Evolutionary conservation across 2,113 vertebrate species (phyloP), one percentile per base, ranked within the genome.

Genomic region (Halichoeres trimaculatus): DNA sequence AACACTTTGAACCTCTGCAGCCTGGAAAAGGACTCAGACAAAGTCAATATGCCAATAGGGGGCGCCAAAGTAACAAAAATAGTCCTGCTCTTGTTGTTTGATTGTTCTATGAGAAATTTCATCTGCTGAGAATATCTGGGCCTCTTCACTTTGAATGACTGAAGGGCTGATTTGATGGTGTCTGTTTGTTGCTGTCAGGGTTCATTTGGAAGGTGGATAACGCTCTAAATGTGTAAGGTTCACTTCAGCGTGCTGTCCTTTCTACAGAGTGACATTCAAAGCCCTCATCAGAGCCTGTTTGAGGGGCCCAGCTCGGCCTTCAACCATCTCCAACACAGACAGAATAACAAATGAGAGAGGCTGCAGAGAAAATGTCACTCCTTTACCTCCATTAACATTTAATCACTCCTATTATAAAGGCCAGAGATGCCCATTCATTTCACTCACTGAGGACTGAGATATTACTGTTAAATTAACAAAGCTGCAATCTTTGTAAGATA

Each of bases 321-420:
- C 64, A 74, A 60, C 40, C 26, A 53, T 10, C 57, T 41, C 47
- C 19, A 19, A 30, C 54, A 82, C 84, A 84, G 24, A 89, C 81
- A 80, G 87, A 86, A 86, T 86, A 75, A 36, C 22, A 80, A 82
- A 89, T 86, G 80, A 76, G 57, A 6, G 17, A 66, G 40, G 38
- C 66, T 16, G 70, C 58, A 69, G 68, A 66, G 63, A 51, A 88
- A 89, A 84, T 82, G 78, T 73, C 79, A 80, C 41, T 73, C 73
- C 60, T 45, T 17, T 30, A 30, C 30, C 30, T 6, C 30, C 30
- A 30, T 6, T 6, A 74, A 57, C 76, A 69, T 78, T 67, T 50
- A 10, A 55, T 64, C 61, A 40, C 55, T 57, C 22, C n/a, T 51
- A 50, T 45, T 16, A 17, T 22, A 19, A 60, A 71, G 56, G 23